phyloP scores from a whole-genome alignment of 2,113 vertebrate genomes.

The Puffinus mauretanicus region DNA sequence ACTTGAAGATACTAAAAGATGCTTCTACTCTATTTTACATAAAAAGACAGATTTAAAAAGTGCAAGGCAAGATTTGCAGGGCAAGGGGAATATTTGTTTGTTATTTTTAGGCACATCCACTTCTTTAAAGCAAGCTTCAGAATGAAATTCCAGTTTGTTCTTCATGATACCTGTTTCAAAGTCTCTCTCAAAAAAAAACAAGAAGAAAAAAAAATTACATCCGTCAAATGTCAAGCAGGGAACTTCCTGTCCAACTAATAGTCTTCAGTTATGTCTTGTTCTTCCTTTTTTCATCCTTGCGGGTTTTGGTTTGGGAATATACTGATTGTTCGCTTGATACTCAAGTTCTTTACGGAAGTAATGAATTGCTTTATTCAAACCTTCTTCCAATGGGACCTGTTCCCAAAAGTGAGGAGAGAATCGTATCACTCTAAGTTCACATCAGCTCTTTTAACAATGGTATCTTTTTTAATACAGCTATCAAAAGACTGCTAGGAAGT shows the following conservation, averaged over 20 bases:
- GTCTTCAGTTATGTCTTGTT: conserved; percentile 85
- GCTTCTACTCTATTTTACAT: conserved; percentile 79
- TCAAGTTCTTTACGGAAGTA: conserved; percentile 97
- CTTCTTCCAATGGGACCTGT: conserved; percentile 96
- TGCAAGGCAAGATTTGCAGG: conserved; percentile 85
- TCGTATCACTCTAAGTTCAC: neutral
- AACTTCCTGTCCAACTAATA: conserved; percentile 1
- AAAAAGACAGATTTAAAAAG: conserved; percentile 85
- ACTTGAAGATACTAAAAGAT: conserved; percentile 76
- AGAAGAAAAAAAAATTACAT: conserved; percentile 57
- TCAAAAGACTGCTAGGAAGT: neutral
- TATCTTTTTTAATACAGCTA: neutral
- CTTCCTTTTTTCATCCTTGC: conserved; percentile 96
- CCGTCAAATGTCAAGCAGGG: conserved; percentile 65
- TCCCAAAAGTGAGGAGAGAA: conserved; percentile 19
- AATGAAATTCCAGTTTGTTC: conserved; percentile 82
- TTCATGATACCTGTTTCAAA: conserved; percentile 80
- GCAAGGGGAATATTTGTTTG: conserved; percentile 52
- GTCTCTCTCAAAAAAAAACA: conserved; percentile 63
- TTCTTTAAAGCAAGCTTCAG: conserved; percentile 83
- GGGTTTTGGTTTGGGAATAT: conserved; percentile 97
- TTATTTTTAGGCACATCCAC: conserved; percentile 81
- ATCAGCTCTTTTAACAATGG: neutral
- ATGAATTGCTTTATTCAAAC: conserved; percentile 98
- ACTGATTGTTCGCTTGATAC: conserved; percentile 98